Evolutionary conservation across 2,797 vertebrate genomes (phyloP).

Genomic region (Harpagifer antarcticus): DNA sequence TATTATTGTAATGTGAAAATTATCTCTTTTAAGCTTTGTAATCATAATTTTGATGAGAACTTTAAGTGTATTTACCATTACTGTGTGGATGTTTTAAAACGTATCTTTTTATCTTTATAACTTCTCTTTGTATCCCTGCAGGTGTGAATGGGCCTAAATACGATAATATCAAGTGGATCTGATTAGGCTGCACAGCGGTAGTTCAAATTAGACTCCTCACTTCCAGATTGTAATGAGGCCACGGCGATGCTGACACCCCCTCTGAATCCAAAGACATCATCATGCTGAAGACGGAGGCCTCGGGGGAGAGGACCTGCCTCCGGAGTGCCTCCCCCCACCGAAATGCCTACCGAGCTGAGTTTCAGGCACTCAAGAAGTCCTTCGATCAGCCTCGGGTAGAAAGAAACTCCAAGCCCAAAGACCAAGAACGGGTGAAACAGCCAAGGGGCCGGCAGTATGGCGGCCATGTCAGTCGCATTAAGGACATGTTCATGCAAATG

Average conservation of each 20-base stretch:
- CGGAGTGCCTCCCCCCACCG: conserved; percentile 98
- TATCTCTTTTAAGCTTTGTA: conserved; percentile 11
- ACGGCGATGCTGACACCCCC: conserved; percentile 87
- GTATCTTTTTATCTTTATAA: conserved; percentile 27
- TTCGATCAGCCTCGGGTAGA: conserved; percentile 95
- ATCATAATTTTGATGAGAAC: conserved; percentile 11
- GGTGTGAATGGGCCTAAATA: conserved; percentile 64
- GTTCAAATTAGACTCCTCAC: conserved; percentile 51
- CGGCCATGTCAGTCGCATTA: conserved; percentile 97
- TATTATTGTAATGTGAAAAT: conserved; percentile 10
- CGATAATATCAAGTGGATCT: conserved; percentile 43
- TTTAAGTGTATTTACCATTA: conserved; percentile 6
- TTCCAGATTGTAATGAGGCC: conserved; percentile 72
- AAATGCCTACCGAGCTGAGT: conserved; percentile 97
- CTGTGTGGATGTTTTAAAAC: conserved; percentile 12
- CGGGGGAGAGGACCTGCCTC: conserved; percentile 94
- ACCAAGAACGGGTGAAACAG: conserved; percentile 89
- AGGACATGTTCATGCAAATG: conserved; percentile 99
- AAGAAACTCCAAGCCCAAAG: conserved; percentile 88
- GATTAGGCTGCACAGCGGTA: conserved; percentile 48
- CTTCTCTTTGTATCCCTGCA: conserved; percentile 56
- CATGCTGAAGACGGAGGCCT: conserved; percentile 98
- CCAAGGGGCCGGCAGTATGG: conserved; percentile 96
- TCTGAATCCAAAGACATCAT: conserved; percentile 86
- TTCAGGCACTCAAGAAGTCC: conserved; percentile 97